Base-by-base conservation (phyloP, 1,140 invertebrate genomes). In the Cydia pomonella region DNA sequence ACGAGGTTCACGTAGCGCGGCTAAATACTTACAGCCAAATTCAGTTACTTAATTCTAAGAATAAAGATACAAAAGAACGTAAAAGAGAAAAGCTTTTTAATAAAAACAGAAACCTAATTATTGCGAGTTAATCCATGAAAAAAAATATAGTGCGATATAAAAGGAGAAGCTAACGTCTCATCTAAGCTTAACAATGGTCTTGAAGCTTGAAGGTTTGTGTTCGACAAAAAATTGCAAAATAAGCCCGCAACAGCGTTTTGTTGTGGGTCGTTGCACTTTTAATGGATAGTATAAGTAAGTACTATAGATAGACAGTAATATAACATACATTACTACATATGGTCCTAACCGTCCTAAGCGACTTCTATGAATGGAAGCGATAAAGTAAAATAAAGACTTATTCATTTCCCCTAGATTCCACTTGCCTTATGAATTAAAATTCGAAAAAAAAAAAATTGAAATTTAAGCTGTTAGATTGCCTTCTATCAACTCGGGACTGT, bases 221-320 rank as follows among this genome's bases (percentile, higher is more conserved):
- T 44, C 16, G 13, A 50, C 47, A 50, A 50, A 50, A 50, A 50
- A 50, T 18, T 50, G 3, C 47, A 59, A 59, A 23, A 23, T 23
- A 7, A 23, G 23, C 1, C 9, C 25, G n/a, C 10, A 33, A 29
- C 3, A 12, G 3, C 29, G 12, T 69, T 18, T 69, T 38, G 27
- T 33, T 13, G n/a, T 21, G 29, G 64, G 64, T 41, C 64, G n/a
- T 69, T 69, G 64, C 18, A 69, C 64, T 69, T n/a, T 6, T 33
- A 69, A 69, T 50, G 47, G 47, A 33, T 69, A 38, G 27, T 16
- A 69, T 59, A 59, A 12, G 53, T 59, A 59, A 12, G 53, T 38
- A 69, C 29, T 7, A 27, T 63, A 21, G 2, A 21, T 59, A n/a
- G 23, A 21, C 21, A 63, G 41, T 63, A 27, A n/a, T n/a, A n/a